Evolutionary conservation across 2,888 invertebrate genomes (phyloP), one percentile per base, ranked within the genome.

Genomic region (Drosophila ochracea): DNA sequence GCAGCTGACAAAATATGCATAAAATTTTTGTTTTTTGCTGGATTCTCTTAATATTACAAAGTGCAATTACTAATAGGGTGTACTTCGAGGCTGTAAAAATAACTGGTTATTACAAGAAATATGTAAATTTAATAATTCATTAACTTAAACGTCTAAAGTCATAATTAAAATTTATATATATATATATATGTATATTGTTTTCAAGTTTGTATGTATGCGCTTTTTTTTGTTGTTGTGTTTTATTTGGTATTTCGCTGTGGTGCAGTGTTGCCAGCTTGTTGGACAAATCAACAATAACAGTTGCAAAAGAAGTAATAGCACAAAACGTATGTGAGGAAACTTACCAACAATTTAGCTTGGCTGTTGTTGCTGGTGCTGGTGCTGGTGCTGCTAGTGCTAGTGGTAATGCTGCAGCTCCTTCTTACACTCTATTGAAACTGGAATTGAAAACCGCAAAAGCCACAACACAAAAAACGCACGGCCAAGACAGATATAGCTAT

Each of bases 391-490:
- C 7, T 41, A n/a, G n/a, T n/a, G 11, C n/a, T 43, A 9, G 28
- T 63, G 35, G 39, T 64, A 49, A 28, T 57, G 60, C 28, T 53
- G 61, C 25, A 62, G 78, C 78, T 78, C 72, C 78, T 77, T 70
- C 58, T 67, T 65, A 78, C 78, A 90, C 78, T 84, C 88, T 62
- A 84, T 84, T 73, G 72, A 76, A 87, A 83, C 83, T 73, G 88
- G 76, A 89, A 78, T 84, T 84, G 83, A 66, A 78, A 84, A 84
- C 88, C 88, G 85, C 88, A 81, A 86, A 89, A 89, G 75, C 89
- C 89, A 84, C 83, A 89, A 84, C 87, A 84, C 84, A 73, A 86
- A 83, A 83, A 89, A 78, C 84, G 69, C 88, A 75, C 77, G 81
- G 83, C 68, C 68, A 60, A 79, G 82, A 69, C 71, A 47, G 74